phyloP scores from a whole-genome alignment of 2,797 vertebrate genomes.

The Amazona ochrocephala region DNA sequence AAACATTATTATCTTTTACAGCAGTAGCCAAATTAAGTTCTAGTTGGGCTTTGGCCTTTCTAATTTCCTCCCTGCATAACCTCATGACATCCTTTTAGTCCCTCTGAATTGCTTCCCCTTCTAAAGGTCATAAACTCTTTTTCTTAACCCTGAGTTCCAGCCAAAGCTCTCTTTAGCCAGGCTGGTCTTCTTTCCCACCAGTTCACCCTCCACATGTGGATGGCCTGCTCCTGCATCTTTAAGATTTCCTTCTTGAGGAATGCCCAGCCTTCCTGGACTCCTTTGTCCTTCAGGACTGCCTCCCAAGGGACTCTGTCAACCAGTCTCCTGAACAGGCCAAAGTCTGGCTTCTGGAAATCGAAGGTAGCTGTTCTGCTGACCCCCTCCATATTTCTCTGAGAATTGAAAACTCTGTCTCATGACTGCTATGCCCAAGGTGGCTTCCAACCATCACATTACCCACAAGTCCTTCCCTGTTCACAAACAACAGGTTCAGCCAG shows the following conservation, averaged over 20 bases:
- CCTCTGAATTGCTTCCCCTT: neutral
- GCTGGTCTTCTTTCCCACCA: neutral
- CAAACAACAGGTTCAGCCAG: neutral
- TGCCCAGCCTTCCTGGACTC: neutral
- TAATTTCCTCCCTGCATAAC: neutral
- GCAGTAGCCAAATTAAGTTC: neutral
- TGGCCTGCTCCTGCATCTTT: neutral
- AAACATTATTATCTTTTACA: neutral
- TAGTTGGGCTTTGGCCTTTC: neutral
- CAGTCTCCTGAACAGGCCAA: neutral
- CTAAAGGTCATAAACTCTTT: neutral
- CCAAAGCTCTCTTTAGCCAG: neutral
- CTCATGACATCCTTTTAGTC: neutral
- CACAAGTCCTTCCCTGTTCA: neutral
- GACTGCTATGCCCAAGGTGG: neutral
- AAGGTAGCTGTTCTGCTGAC: neutral
- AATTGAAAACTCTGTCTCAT: neutral
- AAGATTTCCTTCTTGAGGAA: neutral
- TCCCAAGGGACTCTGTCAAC: neutral
- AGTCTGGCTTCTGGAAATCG: neutral
- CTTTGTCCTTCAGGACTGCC: neutral
- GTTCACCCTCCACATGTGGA: neutral
- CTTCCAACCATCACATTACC: neutral
- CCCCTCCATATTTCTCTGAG: neutral
- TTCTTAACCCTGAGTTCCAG: neutral